Conservation (phyloP, 1,140 invertebrate genomes). For the Lutraria rhynchaena region DNA sequence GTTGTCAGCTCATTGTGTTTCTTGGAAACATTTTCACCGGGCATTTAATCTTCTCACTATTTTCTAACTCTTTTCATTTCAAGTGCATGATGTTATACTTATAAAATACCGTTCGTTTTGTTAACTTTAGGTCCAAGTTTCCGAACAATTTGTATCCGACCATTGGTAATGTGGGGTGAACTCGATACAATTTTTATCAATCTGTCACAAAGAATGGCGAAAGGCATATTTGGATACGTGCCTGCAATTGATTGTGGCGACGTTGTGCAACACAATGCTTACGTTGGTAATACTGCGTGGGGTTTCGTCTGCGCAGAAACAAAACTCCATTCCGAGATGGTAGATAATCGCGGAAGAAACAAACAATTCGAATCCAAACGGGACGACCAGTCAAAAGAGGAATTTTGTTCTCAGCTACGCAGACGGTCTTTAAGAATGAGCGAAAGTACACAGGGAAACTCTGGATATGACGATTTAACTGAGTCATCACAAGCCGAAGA, state of each 20-base stretch:
- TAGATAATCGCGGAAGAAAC: no score
- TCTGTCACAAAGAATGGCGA: not conserved
- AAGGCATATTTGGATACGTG: not conserved
- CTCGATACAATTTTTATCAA: slow-evolving; percentile 17
- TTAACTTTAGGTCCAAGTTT: slow-evolving; percentile 13
- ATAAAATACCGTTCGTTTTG: no score
- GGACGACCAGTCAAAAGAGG: not conserved
- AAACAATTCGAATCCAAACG: not conserved
- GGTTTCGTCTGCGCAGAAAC: slow-evolving; percentile 38
- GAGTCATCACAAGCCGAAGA: not conserved
- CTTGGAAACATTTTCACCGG: no score
- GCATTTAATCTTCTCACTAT: no score
- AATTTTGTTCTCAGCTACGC: slow-evolving; percentile 15
- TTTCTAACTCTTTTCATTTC: no score
- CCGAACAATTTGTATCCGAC: slow-evolving; percentile 18
- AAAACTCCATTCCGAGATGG: slow-evolving; percentile 19
- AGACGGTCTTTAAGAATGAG: not conserved
- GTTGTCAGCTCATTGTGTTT: no score
- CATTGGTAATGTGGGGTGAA: slow-evolving; percentile 44
- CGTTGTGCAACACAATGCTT: slow-evolving; percentile 10
- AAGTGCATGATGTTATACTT: no score
- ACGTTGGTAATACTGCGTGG: slow-evolving; percentile 43
- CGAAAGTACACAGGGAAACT: not conserved
- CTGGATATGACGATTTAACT: no score
- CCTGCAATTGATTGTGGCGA: not conserved